phyloP scores from a whole-genome alignment of 2,888 invertebrate genomes.

The Priapulus caudatus region DNA sequence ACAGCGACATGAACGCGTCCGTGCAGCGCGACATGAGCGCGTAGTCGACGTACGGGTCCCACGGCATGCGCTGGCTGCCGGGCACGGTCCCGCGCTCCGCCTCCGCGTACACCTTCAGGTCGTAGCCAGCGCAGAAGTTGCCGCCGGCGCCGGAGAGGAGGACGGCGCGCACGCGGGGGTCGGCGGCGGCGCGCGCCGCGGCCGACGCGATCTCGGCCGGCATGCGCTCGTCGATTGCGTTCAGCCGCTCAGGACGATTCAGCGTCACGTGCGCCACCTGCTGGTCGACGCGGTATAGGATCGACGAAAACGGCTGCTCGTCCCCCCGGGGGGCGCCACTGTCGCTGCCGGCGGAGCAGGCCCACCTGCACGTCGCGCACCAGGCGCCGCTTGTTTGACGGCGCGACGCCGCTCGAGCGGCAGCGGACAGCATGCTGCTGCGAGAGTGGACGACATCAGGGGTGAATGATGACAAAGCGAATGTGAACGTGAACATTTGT shows the following conservation, averaged over 20 bases:
- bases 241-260: slow-evolving; percentile 21
- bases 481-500: too few species aligned
- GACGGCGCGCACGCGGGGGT: slow-evolving; percentile 20
- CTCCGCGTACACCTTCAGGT: slow-evolving; percentile 22
- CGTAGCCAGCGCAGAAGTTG: slow-evolving; percentile 23
- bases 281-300: slow-evolving; percentile 15
- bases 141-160: slow-evolving; percentile 18
- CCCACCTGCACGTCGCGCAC: too few species aligned
- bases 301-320: neutral
- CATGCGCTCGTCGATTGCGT: slow-evolving; percentile 23
- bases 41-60: slow-evolving; percentile 24
- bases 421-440: too few species aligned
- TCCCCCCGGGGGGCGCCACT: too few species aligned
- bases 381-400: too few species aligned
- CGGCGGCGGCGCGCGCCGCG: slow-evolving; percentile 22
- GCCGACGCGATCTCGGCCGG: slow-evolving; percentile 18
- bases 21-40: slow-evolving; percentile 19
- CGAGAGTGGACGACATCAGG: too few species aligned
- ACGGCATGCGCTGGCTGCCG: slow-evolving; percentile 22
- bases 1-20: slow-evolving; percentile 22
- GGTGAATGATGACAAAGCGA: too few species aligned
- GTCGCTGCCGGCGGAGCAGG: too few species aligned
- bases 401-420: too few species aligned
- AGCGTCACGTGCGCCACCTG: slow-evolving; percentile 19
- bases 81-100: slow-evolving; percentile 13